phyloP scores from a whole-genome alignment of 2,797 vertebrate species.

The Botia kubotai region DNA sequence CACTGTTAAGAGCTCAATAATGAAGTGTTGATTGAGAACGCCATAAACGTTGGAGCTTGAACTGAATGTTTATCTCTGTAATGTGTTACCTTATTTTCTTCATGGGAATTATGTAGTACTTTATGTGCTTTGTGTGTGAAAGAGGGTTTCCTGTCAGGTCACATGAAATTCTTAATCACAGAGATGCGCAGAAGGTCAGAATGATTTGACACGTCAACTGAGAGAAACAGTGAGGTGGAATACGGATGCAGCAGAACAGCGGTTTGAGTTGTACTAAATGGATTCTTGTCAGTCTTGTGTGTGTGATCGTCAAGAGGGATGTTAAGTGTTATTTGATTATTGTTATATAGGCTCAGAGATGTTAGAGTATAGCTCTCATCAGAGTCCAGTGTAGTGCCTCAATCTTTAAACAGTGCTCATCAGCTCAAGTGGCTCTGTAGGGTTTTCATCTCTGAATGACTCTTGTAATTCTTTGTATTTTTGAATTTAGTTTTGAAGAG shows the following conservation, averaged over 20 bases:
- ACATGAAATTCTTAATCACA: slow-evolving; percentile 1
- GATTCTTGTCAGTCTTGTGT: neutral
- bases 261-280: neutral
- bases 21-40: neutral
- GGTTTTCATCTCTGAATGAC: slow-evolving; percentile 22
- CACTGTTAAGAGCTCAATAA: slow-evolving; percentile 5
- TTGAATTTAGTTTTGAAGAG: neutral
- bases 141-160: slow-evolving; percentile 28
- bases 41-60: slow-evolving; percentile 15
- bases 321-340: slow-evolving; percentile 33
- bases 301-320: slow-evolving; percentile 16
- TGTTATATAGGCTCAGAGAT: slow-evolving; percentile 31
- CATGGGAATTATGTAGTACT: neutral
- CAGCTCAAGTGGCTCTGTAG: slow-evolving; percentile 23
- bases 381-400: slow-evolving; percentile 7
- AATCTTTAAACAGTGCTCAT: slow-evolving; percentile 29
- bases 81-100: neutral
- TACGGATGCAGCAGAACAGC: neutral
- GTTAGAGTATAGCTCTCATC: slow-evolving; percentile 23
- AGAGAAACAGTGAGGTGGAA: neutral
- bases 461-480: slow-evolving; percentile 11
- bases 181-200: neutral
- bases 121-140: slow-evolving; percentile 2
- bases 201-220: neutral
- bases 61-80: neutral